Base-by-base conservation (phyloP, 2,888 invertebrate genomes). In the Cybosia mesomella region DNA sequence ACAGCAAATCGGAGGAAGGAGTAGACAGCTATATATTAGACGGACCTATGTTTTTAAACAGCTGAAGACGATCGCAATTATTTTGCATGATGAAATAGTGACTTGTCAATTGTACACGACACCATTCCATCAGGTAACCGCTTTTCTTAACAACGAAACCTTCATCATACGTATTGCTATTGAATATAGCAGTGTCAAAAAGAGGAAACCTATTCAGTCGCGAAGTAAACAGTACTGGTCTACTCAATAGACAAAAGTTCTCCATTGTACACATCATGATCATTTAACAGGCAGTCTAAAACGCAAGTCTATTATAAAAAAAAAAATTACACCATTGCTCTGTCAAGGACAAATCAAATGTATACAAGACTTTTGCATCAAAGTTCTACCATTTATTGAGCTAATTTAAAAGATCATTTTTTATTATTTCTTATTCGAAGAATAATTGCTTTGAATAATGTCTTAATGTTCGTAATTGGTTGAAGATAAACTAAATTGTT, bases 391-490 rank as follows among this genome's bases (percentile, higher is more conserved):
- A 49, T 49, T 43, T 49, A n/a, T 43, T 43, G 7, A 18, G 18
- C 18, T 43, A 18, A 43, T 7, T 43, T 43, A 43, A 39, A 36
- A 18, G 18, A 49, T 18, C n/a, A n/a, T 43, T 53, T 21, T 21
- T 21, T 53, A 53, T 18, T 7, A 2, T 58, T 11, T 21, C 54
- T 53, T 32, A n/a, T 39, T 64, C 22, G 21, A 18, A 28, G 21
- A 13, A n/a, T 58, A n/a, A 32, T 58, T 32, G 63, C 43, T 15
- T 65, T 39, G 1, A 53, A 11, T 67, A 64, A 68, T 63, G 61
- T 54, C 53, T 77, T 66, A n/a, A 71, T 68, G 34, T 36, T 21
- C 63, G 28, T 67, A 77, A 69, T 70, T 66, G 54, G 32, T 10
- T 64, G 34, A 55, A 70, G 60, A 61, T 60, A 67, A 67, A 68